Evolutionary conservation across 2,888 invertebrate genomes (phyloP).

Genomic region (Stenodera caucasica): DNA sequence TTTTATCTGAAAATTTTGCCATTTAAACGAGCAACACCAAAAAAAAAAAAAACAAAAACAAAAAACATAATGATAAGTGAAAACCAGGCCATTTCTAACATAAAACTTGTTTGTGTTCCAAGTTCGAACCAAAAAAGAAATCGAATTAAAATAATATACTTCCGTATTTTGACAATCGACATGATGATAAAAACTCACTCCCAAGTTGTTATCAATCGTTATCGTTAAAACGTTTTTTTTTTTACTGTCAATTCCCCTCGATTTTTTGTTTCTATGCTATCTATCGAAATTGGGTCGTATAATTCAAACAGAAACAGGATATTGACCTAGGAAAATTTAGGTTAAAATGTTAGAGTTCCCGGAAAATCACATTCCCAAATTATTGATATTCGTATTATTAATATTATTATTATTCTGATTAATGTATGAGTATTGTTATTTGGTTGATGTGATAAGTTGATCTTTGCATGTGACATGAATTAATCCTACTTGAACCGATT

Average conservation of each 20-base stretch:
- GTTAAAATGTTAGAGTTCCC: background rate
- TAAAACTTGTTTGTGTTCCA: conserved; percentile 7
- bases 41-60: background rate
- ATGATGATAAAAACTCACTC: background rate
- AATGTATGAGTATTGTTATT: background rate
- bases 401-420: background rate
- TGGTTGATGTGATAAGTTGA: background rate
- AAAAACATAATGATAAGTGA: too few relatives aligned
- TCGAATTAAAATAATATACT: background rate
- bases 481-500: too few relatives aligned
- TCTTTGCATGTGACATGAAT: background rate
- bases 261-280: background rate
- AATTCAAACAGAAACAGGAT: background rate
- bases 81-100: background rate
- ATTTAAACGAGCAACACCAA: background rate
- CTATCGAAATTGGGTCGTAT: too few relatives aligned
- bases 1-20: background rate
- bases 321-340: background rate
- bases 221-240: background rate
- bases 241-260: background rate
- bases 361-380: background rate
- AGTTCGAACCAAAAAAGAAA: conserved; percentile 3
- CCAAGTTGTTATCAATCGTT: too few relatives aligned
- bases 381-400: background rate
- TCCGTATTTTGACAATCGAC: background rate